These are phyloP conservation scores for Bombus confusus DNA, from an alignment of 1,140 invertebrate species.

Conservation along the genomic window DNA sequence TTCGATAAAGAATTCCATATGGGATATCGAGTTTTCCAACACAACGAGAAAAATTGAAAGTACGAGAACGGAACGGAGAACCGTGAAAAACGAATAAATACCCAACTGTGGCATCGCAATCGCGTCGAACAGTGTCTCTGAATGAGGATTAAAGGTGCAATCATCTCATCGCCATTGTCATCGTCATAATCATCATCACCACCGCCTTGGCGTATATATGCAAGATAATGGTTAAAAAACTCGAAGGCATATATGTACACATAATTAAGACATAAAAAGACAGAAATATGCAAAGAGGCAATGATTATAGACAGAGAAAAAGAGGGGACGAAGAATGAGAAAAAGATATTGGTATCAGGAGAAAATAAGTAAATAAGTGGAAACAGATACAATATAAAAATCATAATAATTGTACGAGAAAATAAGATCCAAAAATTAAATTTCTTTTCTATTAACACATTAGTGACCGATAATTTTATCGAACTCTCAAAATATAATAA, in stretches of 20 bases:
- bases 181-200: slow-evolving; percentile 62
- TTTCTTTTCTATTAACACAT: neutral
- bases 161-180: slow-evolving; percentile 70
- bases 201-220: slow-evolving; percentile 32
- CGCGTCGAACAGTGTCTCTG: slow-evolving; percentile 43
- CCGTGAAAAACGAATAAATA: slow-evolving; percentile 57
- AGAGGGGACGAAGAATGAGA: slow-evolving; percentile 22
- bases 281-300: slow-evolving; percentile 50
- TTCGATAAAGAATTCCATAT: neutral
- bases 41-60: neutral
- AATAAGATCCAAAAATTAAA: neutral
- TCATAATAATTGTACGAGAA: neutral
- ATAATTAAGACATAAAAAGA: slow-evolving; percentile 48
- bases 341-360: neutral
- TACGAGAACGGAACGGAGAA: neutral
- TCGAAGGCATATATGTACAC: slow-evolving; percentile 59
- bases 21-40: neutral
- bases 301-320: slow-evolving; percentile 43
- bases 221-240: slow-evolving; percentile 60
- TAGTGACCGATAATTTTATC: neutral
- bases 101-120: slow-evolving; percentile 37
- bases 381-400: neutral
- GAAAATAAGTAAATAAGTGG: neutral
- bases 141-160: slow-evolving; percentile 68
- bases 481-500: neutral